These are phyloP conservation scores for Mythimna impura DNA, from an alignment of 2,888 invertebrate species.

Conservation along the genomic window DNA sequence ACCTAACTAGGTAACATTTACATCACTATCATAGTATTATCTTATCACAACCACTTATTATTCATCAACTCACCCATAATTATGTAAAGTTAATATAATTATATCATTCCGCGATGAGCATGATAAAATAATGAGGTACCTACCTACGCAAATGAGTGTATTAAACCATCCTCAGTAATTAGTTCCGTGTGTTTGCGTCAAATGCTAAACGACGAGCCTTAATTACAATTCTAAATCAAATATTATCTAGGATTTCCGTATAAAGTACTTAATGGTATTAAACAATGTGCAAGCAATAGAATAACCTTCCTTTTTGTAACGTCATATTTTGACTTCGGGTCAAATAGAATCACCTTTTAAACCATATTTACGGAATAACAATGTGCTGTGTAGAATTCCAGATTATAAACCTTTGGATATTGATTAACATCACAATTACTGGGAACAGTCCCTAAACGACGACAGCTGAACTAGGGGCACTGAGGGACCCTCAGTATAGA, in stretches of 20 bases:
- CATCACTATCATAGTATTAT: conserved; percentile 38
- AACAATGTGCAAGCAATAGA: conserved; percentile 11
- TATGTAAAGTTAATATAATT: conserved; percentile 33
- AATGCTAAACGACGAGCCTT: conserved; percentile 63
- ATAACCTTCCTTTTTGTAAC: conserved; percentile 16
- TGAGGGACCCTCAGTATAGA: conserved; percentile 17
- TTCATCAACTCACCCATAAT: conserved; percentile 36
- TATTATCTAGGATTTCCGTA: conserved; percentile 64
- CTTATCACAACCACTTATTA: conserved; percentile 37
- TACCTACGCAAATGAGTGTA: conserved; percentile 50
- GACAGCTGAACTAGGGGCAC: conserved; percentile 47
- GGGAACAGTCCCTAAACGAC: conserved; percentile 27
- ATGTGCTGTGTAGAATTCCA: neutral
- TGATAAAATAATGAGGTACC: conserved; percentile 41
- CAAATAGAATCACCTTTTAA: conserved; percentile 1
- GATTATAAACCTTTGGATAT: conserved; percentile 20
- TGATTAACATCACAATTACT: conserved; percentile 48
- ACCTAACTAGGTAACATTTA: conserved; percentile 86
- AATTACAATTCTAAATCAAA: conserved; percentile 65
- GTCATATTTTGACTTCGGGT: conserved; percentile 13
- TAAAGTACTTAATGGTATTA: conserved; percentile 24
- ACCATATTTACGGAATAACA: neutral
- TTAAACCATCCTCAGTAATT: conserved; percentile 62
- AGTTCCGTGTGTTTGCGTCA: conserved; percentile 70
- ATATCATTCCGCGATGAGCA: conserved; percentile 25